Evolutionary conservation across 2,797 vertebrate genomes (phyloP).

Genomic region (Fistularia commersonii): DNA sequence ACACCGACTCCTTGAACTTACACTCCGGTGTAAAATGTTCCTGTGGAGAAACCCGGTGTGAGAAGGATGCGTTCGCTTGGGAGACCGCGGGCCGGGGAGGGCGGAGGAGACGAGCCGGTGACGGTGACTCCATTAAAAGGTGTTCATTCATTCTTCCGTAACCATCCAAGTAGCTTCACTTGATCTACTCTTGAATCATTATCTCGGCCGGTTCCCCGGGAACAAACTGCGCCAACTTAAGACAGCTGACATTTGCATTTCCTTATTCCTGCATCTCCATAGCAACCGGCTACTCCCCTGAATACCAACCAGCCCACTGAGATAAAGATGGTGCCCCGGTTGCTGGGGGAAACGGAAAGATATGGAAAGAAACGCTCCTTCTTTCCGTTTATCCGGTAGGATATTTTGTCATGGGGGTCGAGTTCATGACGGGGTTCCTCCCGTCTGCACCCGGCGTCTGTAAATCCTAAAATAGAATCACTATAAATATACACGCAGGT

Average conservation of each 20-base stretch:
- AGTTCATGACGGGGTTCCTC: neutral
- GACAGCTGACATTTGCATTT: conserved; percentile 72
- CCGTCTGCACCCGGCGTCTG: neutral
- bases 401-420: conserved; percentile 18
- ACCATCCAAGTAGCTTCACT: conserved; percentile 27
- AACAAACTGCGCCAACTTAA: conserved; percentile 64
- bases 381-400: conserved; percentile 12
- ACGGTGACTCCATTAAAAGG: conserved; percentile 20
- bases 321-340: conserved; percentile 42
- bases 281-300: conserved; percentile 68
- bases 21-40: conserved; percentile 98
- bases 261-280: conserved; percentile 67
- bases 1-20: conserved; percentile 99
- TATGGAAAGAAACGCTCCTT: conserved; percentile 30
- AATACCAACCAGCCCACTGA: conserved; percentile 68
- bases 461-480: conserved; percentile 4
- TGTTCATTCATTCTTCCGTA: conserved; percentile 20
- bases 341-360: conserved; percentile 46
- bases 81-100: too few relatives aligned
- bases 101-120: conserved; percentile 1
- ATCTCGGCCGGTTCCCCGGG: conserved; percentile 39
- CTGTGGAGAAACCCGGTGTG: conserved; percentile 75
- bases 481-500: too few relatives aligned
- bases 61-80: too few relatives aligned
- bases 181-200: conserved; percentile 36